Evolutionary conservation across 2,113 vertebrate genomes (phyloP).

Genomic region (Anolis carolinensis): DNA sequence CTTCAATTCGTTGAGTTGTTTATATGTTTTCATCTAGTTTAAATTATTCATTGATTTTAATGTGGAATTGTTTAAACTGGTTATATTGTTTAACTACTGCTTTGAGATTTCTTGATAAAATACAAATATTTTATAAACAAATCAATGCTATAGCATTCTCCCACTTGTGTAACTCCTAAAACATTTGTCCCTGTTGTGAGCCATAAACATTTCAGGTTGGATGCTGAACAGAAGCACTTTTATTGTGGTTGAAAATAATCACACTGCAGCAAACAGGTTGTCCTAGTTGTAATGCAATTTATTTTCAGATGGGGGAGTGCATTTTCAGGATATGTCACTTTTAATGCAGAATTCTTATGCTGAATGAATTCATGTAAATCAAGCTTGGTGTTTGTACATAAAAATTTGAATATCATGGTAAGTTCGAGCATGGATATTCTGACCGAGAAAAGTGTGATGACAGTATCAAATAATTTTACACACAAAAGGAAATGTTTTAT

Average conservation of each 20-base stretch:
- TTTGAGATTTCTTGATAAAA: no score
- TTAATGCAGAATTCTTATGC: not conserved
- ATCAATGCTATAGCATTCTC: not conserved
- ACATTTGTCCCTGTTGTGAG: not conserved
- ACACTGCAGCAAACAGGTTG: not conserved
- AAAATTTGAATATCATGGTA: not conserved
- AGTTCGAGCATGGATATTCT: not conserved
- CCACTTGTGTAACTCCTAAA: not conserved
- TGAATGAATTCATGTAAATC: not conserved
- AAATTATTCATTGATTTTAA: no score
- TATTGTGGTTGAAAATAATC: not conserved
- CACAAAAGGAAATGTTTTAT: conserved; percentile 20
- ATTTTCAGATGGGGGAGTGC: not conserved
- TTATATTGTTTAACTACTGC: no score
- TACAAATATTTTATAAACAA: not conserved
- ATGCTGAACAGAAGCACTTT: not conserved
- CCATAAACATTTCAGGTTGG: no score
- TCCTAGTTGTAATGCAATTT: not conserved
- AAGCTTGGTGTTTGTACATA: not conserved
- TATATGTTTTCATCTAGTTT: no score
- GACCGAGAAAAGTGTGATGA: conserved; percentile 3
- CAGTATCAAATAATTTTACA: conserved; percentile 33
- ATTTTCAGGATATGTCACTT: not conserved
- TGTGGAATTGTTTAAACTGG: no score
- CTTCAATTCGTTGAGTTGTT: no score